phyloP scores from a whole-genome alignment of 2,797 vertebrate species.

The Mallotus villosus region DNA sequence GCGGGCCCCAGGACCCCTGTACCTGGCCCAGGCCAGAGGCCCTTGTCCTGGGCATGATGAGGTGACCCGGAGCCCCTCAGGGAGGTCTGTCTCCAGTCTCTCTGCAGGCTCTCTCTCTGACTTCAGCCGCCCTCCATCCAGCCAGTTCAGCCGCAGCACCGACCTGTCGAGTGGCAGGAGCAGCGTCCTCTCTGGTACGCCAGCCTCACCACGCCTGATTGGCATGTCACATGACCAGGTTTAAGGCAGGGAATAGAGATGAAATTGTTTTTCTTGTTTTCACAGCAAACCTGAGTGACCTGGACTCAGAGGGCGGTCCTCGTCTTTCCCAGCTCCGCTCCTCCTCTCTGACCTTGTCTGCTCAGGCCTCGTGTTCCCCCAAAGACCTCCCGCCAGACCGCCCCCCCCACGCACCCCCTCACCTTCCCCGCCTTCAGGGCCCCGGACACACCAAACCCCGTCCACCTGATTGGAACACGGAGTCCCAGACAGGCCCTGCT shows the following conservation, averaged over 20 bases:
- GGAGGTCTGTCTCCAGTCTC: slow-evolving; percentile 2
- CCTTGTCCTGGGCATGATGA: background rate
- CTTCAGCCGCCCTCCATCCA: slow-evolving; percentile 44
- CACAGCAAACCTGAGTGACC: slow-evolving; percentile 38
- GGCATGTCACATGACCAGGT: no score
- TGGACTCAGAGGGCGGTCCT: slow-evolving; percentile 21
- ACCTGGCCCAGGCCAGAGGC: background rate
- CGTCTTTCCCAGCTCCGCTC: slow-evolving; percentile 37
- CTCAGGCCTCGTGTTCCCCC: slow-evolving; percentile 17
- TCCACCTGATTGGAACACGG: background rate
- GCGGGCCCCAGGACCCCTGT: background rate
- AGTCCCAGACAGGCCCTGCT: background rate
- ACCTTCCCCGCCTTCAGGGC: background rate
- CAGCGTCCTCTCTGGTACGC: slow-evolving; percentile 45
- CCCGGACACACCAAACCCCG: slow-evolving; percentile 16
- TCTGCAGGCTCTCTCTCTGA: slow-evolving; percentile 46
- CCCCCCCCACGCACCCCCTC: background rate
- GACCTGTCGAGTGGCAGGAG: slow-evolving; percentile 48
- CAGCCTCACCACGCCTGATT: no score
- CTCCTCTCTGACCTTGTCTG: slow-evolving; percentile 30
- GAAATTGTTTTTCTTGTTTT: slow-evolving; percentile 18
- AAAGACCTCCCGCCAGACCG: background rate
- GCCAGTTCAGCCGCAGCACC: slow-evolving; percentile 57
- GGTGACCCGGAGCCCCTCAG: background rate
- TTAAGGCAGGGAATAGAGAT: background rate